These are phyloP conservation scores for Holacanthella duospinosa DNA, from an alignment of 2,888 invertebrate species.

Conservation along the genomic window DNA sequence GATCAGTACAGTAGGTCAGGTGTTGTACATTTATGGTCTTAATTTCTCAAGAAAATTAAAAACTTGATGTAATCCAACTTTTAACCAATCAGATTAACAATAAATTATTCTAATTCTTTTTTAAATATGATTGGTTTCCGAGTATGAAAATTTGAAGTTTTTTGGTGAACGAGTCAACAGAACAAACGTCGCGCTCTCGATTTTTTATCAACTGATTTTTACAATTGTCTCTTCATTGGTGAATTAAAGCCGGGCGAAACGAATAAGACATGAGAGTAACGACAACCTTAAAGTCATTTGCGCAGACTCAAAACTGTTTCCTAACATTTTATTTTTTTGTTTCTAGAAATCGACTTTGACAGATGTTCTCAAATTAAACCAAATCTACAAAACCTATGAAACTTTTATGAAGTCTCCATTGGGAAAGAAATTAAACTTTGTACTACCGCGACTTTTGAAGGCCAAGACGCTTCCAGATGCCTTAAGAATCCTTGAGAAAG, in stretches of 20 bases:
- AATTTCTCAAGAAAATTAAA: no score
- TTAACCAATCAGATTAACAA: no score
- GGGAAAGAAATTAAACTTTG: conserved; percentile 30
- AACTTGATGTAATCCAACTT: no score
- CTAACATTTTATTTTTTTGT: not conserved
- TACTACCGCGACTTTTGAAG: conserved; percentile 33
- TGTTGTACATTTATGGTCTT: no score
- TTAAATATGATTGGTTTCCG: not conserved
- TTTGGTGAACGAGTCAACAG: no score
- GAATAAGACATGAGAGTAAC: not conserved
- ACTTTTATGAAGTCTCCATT: conserved; percentile 29
- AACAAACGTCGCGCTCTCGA: no score
- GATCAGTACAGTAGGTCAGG: no score
- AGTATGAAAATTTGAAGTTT: not conserved
- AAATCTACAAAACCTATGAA: conserved; percentile 27
- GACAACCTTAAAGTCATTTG: not conserved
- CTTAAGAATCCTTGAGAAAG: conserved; percentile 31
- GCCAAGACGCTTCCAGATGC: conserved; percentile 31
- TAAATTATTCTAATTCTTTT: not conserved
- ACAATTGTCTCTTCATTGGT: no score
- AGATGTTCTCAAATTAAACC: conserved; percentile 27
- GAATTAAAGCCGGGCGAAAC: no score
- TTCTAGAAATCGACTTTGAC: conserved; percentile 13
- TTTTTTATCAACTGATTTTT: no score
- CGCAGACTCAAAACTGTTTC: not conserved